Percentiles rank a stretch among this genome's conserved stretches.
These are phyloP conservation scores for Nothocercus julius DNA, from an alignment of 2,113 vertebrate genomes.

Conservation along the genomic window DNA sequence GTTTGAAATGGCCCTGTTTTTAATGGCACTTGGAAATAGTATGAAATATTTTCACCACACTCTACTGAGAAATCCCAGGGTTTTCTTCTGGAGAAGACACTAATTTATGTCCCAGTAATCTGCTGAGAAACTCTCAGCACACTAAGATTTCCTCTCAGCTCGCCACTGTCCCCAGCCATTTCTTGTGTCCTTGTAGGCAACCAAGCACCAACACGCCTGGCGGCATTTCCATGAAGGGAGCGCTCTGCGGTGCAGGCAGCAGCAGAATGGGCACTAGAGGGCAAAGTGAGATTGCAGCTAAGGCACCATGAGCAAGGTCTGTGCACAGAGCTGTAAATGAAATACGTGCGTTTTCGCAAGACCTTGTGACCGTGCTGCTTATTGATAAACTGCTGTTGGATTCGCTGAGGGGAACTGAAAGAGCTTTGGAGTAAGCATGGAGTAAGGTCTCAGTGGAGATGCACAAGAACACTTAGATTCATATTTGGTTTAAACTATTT, in stretches of 20 bases:
- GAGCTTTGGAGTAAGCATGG: neutral
- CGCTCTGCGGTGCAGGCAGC: neutral
- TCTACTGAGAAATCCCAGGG: neutral
- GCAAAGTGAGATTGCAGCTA: conserved; percentile 43
- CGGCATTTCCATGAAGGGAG: neutral
- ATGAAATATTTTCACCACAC: neutral
- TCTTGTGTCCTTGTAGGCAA: neutral
- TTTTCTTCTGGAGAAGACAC: neutral
- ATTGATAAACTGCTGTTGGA: neutral
- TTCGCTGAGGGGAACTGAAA: neutral
- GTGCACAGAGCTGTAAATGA: neutral
- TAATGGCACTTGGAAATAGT: neutral
- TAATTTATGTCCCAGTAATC: neutral
- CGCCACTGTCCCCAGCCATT: neutral
- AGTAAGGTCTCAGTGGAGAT: neutral
- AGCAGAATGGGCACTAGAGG: conserved; percentile 44
- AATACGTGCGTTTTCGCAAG: neutral
- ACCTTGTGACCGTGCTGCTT: neutral
- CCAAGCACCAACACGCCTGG: neutral
- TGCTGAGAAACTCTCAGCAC: neutral
- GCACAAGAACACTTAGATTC: neutral
- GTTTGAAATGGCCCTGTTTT: neutral
- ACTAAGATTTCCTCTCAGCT: neutral
- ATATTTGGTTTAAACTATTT: neutral
- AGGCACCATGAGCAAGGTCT: neutral